Conservation (phyloP, 1,140 invertebrate genomes). For the Gyrodactylus bullatarudis region DNA sequence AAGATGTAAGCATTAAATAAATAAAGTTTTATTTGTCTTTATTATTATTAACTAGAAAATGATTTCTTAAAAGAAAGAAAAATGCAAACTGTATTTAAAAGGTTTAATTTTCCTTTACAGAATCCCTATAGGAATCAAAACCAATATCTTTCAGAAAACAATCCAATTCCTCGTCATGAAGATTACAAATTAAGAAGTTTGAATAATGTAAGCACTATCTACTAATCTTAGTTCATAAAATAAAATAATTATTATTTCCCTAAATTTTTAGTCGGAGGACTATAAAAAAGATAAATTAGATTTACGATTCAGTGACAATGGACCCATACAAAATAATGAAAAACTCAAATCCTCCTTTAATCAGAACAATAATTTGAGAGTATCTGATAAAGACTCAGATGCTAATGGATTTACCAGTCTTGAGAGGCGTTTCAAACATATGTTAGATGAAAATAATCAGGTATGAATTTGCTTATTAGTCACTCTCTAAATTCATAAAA, state of each 20-base stretch:
- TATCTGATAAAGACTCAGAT: neutral
- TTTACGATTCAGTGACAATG: neutral
- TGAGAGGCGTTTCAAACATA: neutral
- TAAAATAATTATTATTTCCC: neutral
- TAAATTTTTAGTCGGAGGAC: neutral
- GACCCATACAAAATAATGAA: neutral
- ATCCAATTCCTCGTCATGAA: too few relatives aligned
- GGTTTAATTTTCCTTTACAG: too few relatives aligned
- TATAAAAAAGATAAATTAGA: neutral
- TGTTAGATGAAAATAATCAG: neutral
- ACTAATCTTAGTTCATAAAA: neutral
- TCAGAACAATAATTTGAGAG: neutral
- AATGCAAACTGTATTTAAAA: too few relatives aligned
- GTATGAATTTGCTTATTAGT: too few relatives aligned
- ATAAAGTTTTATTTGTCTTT: neutral
- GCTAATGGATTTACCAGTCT: neutral
- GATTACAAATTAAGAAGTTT: too few relatives aligned
- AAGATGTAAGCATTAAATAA: neutral
- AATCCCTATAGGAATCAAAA: too few relatives aligned
- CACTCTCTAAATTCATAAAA: too few relatives aligned
- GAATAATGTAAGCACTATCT: too few relatives aligned
- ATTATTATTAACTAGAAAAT: too few relatives aligned
- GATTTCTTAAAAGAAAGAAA: too few relatives aligned
- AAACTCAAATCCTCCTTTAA: neutral
- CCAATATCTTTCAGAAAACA: too few relatives aligned